Base-by-base conservation (phyloP, 2,797 vertebrate genomes). In the Euthynnus affinis region DNA sequence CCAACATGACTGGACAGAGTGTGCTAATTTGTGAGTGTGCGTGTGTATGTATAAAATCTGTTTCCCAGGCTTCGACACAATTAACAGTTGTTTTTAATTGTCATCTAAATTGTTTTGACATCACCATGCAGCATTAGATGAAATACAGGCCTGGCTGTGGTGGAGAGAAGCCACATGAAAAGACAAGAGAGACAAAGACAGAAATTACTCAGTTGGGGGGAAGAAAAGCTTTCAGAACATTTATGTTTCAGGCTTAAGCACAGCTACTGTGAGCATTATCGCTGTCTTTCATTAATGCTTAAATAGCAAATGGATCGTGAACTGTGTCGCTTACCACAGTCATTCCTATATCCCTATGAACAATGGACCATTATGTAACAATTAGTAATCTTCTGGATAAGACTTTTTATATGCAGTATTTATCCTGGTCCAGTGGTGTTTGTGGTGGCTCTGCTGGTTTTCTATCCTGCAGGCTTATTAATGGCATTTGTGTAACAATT, bases 61-160 rank as follows among this genome's bases (percentile, higher is more conserved):
- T 61, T 76, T 74, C 74, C n/a, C 63, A 7, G 2, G 51, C 49
- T 14, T 67, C 56, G 22, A 62, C 49, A 76, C 34, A 57, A 71
- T 81, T 44, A 75, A 40, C 78, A 78, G 69, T 80, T 85, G 60
- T 52, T 90, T 84, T 72, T 67, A 73, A 81, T 83, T 71, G 52
- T 70, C 70, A 7, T 62, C 22, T 57, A 76, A 81, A 81, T 65
- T 51, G 72, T 67, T 88, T 74, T 71, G 71, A 76, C 80, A 71
- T 84, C 65, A 74, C 77, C 17, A 64, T 7, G 56, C 34, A 18
- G 78, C 12, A 14, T 70, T 74, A 73, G 57, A 87, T 85, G 66
- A 58, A 84, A 63, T 5, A 52, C 88, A 84, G 81, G 62, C 77
- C 46, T 63, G 58, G 71, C 63, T 75, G 72, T 44, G 72, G 84